Conservation (phyloP, 2,888 invertebrate species). For the Drosophila lutescens region DNA sequence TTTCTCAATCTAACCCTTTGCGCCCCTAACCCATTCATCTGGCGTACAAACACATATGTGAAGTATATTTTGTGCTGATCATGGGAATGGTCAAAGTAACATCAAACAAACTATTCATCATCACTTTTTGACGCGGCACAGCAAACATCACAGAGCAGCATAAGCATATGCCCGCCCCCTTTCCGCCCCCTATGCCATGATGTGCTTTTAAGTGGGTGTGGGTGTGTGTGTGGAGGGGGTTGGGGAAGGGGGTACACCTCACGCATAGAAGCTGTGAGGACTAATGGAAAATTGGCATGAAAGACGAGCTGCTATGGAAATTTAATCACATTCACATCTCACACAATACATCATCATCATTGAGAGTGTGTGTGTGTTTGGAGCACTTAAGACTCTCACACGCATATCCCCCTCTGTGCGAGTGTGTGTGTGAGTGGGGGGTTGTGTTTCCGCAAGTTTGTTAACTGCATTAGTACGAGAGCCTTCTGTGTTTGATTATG, state of each 20-base stretch:
- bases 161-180: slow-evolving; percentile 24
- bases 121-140: slow-evolving; percentile 71
- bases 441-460: slow-evolving; percentile 72
- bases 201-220: slow-evolving; percentile 69
- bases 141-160: slow-evolving; percentile 57
- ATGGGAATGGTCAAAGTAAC: slow-evolving; percentile 76
- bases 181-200: slow-evolving; percentile 35
- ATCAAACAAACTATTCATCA: slow-evolving; percentile 81
- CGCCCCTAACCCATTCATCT: slow-evolving; percentile 28
- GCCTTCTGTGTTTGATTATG: slow-evolving; percentile 75
- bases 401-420: slow-evolving; percentile 40
- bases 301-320: slow-evolving; percentile 80
- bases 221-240: slow-evolving; percentile 30
- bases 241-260: slow-evolving; percentile 7
- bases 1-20: slow-evolving; percentile 37
- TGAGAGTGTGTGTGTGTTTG: slow-evolving; percentile 47
- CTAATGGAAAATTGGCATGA: slow-evolving; percentile 81
- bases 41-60: slow-evolving; percentile 4
- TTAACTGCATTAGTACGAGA: slow-evolving; percentile 78
- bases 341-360: slow-evolving; percentile 80
- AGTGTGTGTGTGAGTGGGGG: slow-evolving; percentile 35
- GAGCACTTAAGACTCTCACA: slow-evolving; percentile 68
- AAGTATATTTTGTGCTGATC: slow-evolving; percentile 70
- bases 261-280: slow-evolving; percentile 42
- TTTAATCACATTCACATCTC: slow-evolving; percentile 80